phyloP scores from a whole-genome alignment of 30 jellyfish, hydroid and myxozoan genomes.

The Hydractinia symbiolongicarpus region DNA sequence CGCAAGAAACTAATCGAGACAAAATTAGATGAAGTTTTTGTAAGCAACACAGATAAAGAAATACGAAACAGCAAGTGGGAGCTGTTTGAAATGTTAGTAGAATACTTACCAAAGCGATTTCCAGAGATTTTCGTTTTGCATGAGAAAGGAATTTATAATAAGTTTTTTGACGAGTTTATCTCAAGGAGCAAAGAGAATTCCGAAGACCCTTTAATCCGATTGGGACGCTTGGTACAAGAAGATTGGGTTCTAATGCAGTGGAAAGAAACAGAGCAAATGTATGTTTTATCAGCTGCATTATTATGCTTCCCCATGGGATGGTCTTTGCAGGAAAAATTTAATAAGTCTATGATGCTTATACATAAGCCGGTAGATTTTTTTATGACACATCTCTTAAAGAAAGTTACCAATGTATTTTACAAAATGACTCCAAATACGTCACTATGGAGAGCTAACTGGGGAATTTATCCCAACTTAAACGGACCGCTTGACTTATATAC shows the following conservation, averaged over 20 bases:
- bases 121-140: conserved; percentile 60
- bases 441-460: conserved; percentile 88
- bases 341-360: conserved; percentile 61
- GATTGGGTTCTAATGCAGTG: conserved; percentile 78
- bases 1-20: conserved; percentile 38
- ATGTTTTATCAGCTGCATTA: conserved; percentile 61
- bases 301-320: conserved; percentile 88
- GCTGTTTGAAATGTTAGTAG: conserved; percentile 49
- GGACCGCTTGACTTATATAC: conserved; percentile 64
- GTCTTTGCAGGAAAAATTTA: conserved; percentile 65
- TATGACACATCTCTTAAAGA: conserved; percentile 46
- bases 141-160: conserved; percentile 54
- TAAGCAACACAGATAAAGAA: conserved; percentile 38
- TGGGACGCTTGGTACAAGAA: conserved; percentile 66
- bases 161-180: conserved; percentile 51
- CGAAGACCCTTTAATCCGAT: conserved; percentile 61
- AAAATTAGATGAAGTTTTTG: conserved; percentile 41
- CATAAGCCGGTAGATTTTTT: conserved; percentile 69
- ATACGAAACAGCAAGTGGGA: conserved; percentile 57
- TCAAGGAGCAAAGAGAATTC: conserved; percentile 48
- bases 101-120: conserved; percentile 59
- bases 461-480: conserved; percentile 51
- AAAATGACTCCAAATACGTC: conserved; percentile 66
- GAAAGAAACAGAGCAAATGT: conserved; percentile 51
- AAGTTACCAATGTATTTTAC: conserved; percentile 48